These are phyloP conservation scores for Scaptomyza caliginosa DNA, from an alignment of 2,888 invertebrate genomes.

Conservation along the genomic window DNA sequence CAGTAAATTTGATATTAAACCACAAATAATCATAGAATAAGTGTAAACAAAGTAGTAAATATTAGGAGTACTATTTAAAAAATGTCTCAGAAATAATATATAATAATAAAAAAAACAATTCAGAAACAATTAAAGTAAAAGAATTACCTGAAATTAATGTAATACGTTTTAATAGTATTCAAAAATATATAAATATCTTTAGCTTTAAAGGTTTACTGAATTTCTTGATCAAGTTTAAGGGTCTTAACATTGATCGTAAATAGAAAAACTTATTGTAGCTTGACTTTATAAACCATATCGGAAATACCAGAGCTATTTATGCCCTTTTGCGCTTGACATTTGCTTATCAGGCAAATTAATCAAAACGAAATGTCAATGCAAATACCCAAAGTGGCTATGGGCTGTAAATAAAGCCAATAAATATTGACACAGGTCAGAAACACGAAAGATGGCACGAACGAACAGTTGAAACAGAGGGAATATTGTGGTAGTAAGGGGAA, in stretches of 20 bases:
- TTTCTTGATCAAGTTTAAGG: not conserved
- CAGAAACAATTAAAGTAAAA: too few relatives aligned
- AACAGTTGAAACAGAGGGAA: not conserved
- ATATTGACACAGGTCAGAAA: constrained; percentile 76
- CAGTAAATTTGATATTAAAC: not conserved
- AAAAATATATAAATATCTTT: too few relatives aligned
- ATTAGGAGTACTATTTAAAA: not conserved
- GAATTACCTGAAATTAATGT: too few relatives aligned
- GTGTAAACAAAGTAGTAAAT: not conserved
- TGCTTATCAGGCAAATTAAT: constrained; percentile 70
- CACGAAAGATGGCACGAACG: constrained; percentile 22
- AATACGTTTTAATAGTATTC: too few relatives aligned
- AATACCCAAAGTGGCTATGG: constrained; percentile 53
- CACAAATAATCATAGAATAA: not conserved
- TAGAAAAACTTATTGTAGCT: not conserved
- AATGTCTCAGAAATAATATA: too few relatives aligned
- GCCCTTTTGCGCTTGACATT: not conserved
- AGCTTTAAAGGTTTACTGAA: too few relatives aligned
- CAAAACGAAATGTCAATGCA: constrained; percentile 71
- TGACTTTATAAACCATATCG: constrained; percentile 4
- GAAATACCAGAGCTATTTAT: constrained; percentile 17
- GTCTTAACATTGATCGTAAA: not conserved
- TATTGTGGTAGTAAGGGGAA: constrained; percentile 3
- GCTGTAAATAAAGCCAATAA: constrained; percentile 74
- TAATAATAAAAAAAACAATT: too few relatives aligned